Base-by-base conservation (phyloP, 1,140 invertebrate genomes). In the Diploscapter pachys region DNA sequence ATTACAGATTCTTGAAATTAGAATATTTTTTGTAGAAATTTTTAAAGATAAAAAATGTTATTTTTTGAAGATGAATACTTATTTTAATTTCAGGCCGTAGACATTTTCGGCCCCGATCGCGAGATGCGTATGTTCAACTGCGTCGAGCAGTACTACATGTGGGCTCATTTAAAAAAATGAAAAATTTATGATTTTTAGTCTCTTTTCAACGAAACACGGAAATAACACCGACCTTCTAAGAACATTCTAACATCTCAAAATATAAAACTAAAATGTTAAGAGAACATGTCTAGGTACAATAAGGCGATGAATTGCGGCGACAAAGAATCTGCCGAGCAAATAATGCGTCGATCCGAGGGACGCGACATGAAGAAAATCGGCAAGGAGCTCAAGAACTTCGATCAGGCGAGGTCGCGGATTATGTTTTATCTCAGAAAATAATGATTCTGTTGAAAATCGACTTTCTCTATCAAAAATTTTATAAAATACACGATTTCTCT, bases 101-200 rank as follows among this genome's bases (percentile, higher is more conserved):
- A 31, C 31, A 31, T 31, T 31, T 31, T 31, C 31, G 31, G 31
- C 31, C 31, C 31, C 31, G 54, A 64, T 67, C n/a, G 54, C 9
- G 54, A 71, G 5, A 11, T n/a, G 5, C 57, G 8, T 11, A 5
- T 5, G 49, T 71, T 48, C 5, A 64, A 5, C n/a, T 71, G 69
- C 69, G 69, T 71, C 55, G 69, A 71, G 49, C 69, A 71, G 9
- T 71, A 63, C 56, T 71, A 71, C 56, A 67, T 71, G 69, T 71
- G 54, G 50, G 69, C 2, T 6, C 11, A 13, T 69, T 52, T 8
- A 2, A 5, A 56, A n/a, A 63, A 50, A 9, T 67, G 6, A 68
- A 2, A 5, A 9, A 70, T 70, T 64, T 64, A n/a, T 13, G n/a
- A 56, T 69, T 13, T 11, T 9, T 13, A 11, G 50, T 9, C 48